Evolutionary conservation across 2,888 invertebrate genomes (phyloP), one percentile per base, ranked within the genome.

Genomic region (Eupithecia insigniata): DNA sequence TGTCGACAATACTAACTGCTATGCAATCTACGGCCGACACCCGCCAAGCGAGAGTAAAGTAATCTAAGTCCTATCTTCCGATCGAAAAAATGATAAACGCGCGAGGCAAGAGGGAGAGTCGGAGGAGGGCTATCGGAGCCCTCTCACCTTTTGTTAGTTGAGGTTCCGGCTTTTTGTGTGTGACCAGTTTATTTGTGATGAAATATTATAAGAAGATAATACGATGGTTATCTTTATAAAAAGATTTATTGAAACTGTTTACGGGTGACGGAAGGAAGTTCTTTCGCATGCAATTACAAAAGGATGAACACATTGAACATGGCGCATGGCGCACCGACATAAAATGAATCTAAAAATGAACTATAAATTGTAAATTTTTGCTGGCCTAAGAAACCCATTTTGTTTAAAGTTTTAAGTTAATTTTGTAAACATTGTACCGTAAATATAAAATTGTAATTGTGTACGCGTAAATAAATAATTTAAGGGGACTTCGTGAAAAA

Each of bases 21-120:
- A 18, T 46, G 43, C 67, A 60, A 46, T 73, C 73, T 65, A 36
- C 60, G 65, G 43, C 34, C 55, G 55, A 67, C 70, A 73, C 73
- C 66, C 68, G 68, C 43, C 70, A 46, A 60, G 55, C 61, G 66
- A 61, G 66, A 74, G 65, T 69, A 34, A 30, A 62, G 70, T 74
- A 69, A 69, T 69, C 74, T 71, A 58, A 60, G 71, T 30, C 55
- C 66, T 71, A 74, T 74, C 71, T 71, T 67, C 82, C 85, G 88
- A 89, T 92, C 88, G 86, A 87, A 90, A 91, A 91, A 89, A 91
- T 88, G 86, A 87, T 88, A 88, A 88, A 85, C 73, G 67, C 30
- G 55, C 28, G 18, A 64, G 60, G 60, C 69, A 26, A 34, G 36
- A 43, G 71, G 71, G 71, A 43, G 67, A 32, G 46, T 16, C 43